A percentile compares a stretch with the other conserved stretches of the same genome.
phyloP scores from a whole-genome alignment of 2,113 vertebrate species.

The Oceanodroma tethys region DNA sequence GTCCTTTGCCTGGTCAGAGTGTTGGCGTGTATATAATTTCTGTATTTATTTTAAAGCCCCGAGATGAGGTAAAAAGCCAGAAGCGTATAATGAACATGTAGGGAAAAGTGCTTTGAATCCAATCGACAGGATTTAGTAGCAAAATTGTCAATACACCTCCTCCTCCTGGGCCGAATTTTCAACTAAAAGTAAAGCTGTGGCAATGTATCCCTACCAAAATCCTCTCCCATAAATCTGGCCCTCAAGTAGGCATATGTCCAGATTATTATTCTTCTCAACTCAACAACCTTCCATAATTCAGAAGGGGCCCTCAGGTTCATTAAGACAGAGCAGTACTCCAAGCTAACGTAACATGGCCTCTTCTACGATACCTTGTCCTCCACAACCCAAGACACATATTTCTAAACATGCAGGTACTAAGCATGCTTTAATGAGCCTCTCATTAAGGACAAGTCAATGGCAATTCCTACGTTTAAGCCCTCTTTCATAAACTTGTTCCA shows the following conservation, averaged over 20 bases:
- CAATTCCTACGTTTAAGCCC: neutral
- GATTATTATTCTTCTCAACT: neutral
- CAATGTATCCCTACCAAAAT: neutral
- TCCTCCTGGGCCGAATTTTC: neutral
- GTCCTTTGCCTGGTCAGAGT: neutral
- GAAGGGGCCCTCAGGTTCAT: neutral
- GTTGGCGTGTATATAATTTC: neutral
- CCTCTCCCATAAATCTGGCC: neutral
- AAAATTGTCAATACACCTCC: accelerated
- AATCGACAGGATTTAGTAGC: accelerated
- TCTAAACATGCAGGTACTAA: neutral
- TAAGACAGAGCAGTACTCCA: neutral
- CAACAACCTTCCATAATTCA: neutral
- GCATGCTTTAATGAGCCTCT: neutral
- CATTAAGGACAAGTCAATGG: neutral
- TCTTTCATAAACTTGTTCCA: neutral
- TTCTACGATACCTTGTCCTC: neutral
- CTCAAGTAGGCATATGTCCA: neutral
- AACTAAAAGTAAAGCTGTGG: neutral
- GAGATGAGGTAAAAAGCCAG: neutral
- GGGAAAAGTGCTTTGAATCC: neutral
- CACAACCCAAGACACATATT: accelerated
- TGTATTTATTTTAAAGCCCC: neutral
- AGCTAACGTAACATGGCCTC: accelerated
- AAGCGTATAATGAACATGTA: accelerated